phyloP scores from a whole-genome alignment of 2,888 invertebrate genomes.

The Hanleya hanleyi region DNA sequence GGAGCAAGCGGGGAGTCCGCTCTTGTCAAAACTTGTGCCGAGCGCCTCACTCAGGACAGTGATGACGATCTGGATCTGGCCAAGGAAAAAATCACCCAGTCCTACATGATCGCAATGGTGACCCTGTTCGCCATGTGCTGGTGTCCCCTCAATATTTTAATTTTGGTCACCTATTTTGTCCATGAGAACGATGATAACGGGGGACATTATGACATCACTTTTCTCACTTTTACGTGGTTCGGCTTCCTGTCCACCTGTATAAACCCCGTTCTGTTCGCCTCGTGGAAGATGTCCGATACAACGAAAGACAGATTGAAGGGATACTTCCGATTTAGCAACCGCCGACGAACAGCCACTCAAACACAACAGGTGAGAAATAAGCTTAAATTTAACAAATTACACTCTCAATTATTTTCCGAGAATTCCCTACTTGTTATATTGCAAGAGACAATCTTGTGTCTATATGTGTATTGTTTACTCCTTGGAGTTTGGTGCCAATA shows the following conservation, averaged over 20 bases:
- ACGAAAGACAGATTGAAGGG: conserved; percentile 66
- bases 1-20: conserved; percentile 27
- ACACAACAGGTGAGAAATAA: neutral
- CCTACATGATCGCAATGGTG: conserved; percentile 81
- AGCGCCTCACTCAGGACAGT: conserved; percentile 51
- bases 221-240: conserved; percentile 81
- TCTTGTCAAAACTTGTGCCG: conserved; percentile 30
- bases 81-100: conserved; percentile 81
- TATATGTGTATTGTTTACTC: too few species aligned
- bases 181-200: conserved; percentile 82
- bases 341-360: conserved; percentile 32
- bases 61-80: conserved; percentile 68
- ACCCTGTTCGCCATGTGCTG: conserved; percentile 80
- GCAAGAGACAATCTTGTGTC: too few species aligned
- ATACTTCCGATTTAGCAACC: conserved; percentile 67
- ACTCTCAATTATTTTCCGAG: too few species aligned
- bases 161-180: conserved; percentile 79
- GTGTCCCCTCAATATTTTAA: conserved; percentile 80
- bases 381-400: too few species aligned
- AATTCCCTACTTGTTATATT: too few species aligned
- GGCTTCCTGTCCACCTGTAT: conserved; percentile 81
- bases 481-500: too few species aligned
- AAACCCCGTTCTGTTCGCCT: conserved; percentile 80
- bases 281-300: conserved; percentile 77
- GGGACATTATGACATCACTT: conserved; percentile 81